A percentile compares a stretch with the other conserved stretches of the same genome.
These are phyloP conservation scores for Atherinosoma microstoma DNA, from an alignment of 2,797 vertebrate genomes.

Conservation along the genomic window DNA sequence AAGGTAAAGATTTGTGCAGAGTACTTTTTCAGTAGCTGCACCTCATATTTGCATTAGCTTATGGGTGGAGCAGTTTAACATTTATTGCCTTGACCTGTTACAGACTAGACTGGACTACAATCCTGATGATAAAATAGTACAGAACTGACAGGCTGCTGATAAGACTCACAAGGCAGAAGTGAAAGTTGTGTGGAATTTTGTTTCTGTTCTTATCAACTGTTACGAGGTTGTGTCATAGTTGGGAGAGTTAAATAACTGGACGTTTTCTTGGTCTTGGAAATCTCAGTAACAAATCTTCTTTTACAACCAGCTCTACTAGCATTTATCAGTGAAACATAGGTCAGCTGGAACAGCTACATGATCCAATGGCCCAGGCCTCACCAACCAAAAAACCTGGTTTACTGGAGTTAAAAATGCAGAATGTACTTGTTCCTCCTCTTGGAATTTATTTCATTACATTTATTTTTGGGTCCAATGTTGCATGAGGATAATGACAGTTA, in stretches of 20 bases:
- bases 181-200: neutral
- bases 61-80: constrained; percentile 40
- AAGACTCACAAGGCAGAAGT: constrained; percentile 13
- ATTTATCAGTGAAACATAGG: neutral
- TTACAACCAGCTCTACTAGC: constrained; percentile 1
- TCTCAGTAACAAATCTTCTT: neutral
- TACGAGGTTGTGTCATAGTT: neutral
- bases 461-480: neutral
- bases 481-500: neutral
- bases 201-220: constrained; percentile 24
- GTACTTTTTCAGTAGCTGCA: constrained; percentile 18
- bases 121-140: neutral
- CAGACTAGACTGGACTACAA: constrained; percentile 5
- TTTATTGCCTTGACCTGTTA: constrained; percentile 20
- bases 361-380: neutral
- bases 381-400: neutral
- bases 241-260: constrained; percentile 1
- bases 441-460: neutral
- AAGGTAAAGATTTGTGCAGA: constrained; percentile 7
- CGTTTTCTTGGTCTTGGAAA: constrained; percentile 1
- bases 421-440: neutral
- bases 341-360: constrained; percentile 1
- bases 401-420: neutral
- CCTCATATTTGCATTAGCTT: constrained; percentile 63
- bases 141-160: constrained; percentile 28